Evolutionary conservation across 37 sponge, comb jelly and placozoan genomes (phyloP), one percentile per base, ranked within the genome.

Genomic region (Theonella swinhoei): DNA sequence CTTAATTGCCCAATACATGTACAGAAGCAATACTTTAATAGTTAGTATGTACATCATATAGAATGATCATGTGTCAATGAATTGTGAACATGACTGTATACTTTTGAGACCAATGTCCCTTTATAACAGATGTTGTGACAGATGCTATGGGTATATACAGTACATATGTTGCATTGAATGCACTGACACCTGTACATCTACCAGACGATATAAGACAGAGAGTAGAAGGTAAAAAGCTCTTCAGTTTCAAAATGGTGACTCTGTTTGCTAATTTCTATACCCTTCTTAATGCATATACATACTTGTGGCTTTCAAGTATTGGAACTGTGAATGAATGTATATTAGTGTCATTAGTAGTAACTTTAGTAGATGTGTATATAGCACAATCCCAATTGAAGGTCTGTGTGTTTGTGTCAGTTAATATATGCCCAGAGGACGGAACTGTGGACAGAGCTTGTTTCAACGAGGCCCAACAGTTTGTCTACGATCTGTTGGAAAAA

Each of bases 361-460:
- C n/a, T n/a, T n/a, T n/a, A n/a, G n/a, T n/a, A n/a, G n/a, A n/a
- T n/a, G n/a, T n/a, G n/a, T n/a, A n/a, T n/a, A n/a, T n/a, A n/a
- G n/a, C n/a, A n/a, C n/a, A n/a, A n/a, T n/a, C n/a, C n/a, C n/a
- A n/a, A n/a, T n/a, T n/a, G n/a, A n/a, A n/a, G n/a, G n/a, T n/a
- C n/a, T n/a, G n/a, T n/a, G n/a, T n/a, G n/a, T n/a, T n/a, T 26
- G 41, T 65, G 22, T n/a, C 63, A 92, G 92, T 74, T 19, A 71
- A 29, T 22, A 87, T 92, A 0, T 92, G 92, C 73, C 88, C 92
- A 9, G 92, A 92, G 25, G 91, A 91, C 61, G 88, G 92, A 26
- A 73, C 32, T 0, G 84, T 92, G 68, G 7, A 41, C 24, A 37
- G 77, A 14, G 28, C 39, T 1, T 92, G 92, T 39, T 92, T 87